A percentile compares a stretch with the other conserved stretches of the same genome.
phyloP scores from a whole-genome alignment of 1,140 invertebrate genomes.

The Eufriesea mexicana region DNA sequence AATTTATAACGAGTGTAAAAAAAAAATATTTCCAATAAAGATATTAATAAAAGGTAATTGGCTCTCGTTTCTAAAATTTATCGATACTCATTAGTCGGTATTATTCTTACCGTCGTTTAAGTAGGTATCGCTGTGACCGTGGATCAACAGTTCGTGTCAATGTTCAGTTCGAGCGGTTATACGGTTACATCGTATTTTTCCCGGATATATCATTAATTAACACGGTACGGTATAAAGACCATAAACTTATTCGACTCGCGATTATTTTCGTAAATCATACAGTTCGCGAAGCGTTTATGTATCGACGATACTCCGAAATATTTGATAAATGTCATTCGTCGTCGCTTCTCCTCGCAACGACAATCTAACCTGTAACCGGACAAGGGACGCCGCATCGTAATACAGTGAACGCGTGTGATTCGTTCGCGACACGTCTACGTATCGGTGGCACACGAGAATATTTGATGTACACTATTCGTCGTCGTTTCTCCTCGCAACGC shows the following conservation, averaged over 20 bases:
- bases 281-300: no score
- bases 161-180: not conserved
- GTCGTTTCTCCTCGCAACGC: no score
- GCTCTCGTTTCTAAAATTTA: not conserved
- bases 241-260: not conserved
- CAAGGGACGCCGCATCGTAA: not conserved
- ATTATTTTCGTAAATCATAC: not conserved
- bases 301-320: no score
- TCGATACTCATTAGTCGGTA: not conserved
- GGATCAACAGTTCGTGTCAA: not conserved
- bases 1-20: not conserved
- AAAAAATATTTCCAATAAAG: no score
- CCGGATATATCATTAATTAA: not conserved
- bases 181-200: not conserved
- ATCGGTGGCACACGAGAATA: no score
- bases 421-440: no score
- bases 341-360: no score
- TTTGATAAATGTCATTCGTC: not conserved
- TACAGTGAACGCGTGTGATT: not conserved
- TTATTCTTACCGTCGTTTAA: no score
- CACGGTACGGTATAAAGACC: not conserved
- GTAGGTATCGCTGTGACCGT: not conserved
- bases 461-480: no score
- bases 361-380: not conserved
- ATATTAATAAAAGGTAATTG: no score